These are phyloP conservation scores for Agrochola circellaris DNA, from an alignment of 2,888 invertebrate genomes.

Conservation along the genomic window DNA sequence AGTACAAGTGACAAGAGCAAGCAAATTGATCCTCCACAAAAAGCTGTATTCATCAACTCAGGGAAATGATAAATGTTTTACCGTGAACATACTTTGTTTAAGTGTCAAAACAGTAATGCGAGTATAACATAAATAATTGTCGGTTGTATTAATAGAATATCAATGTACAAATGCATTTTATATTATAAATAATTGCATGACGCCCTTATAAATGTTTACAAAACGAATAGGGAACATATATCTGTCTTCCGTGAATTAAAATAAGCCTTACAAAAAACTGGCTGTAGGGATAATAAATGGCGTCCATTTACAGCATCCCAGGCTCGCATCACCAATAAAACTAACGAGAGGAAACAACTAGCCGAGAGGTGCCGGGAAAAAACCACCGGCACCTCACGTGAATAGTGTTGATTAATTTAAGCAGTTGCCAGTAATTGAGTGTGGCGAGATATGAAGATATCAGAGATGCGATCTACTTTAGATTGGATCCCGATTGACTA, in stretches of 20 bases:
- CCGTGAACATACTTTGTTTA: conserved; percentile 18
- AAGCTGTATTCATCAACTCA: conserved; percentile 29
- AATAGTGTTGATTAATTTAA: conserved; percentile 80
- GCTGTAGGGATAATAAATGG: conserved; percentile 51
- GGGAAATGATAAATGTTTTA: conserved; percentile 43
- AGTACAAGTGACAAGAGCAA: conserved; percentile 49
- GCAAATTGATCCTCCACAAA: conserved; percentile 35
- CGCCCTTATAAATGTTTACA: conserved; percentile 36
- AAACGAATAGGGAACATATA: conserved; percentile 25
- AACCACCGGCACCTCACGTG: conserved; percentile 63
- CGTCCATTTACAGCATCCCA: conserved; percentile 19
- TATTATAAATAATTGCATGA: conserved; percentile 26
- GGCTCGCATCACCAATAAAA: conserved; percentile 45
- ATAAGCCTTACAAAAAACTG: conserved; percentile 32
- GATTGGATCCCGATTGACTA: conserved; percentile 83
- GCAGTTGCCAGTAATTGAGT: conserved; percentile 75
- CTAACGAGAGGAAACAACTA: conserved; percentile 26
- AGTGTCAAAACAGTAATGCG: conserved; percentile 21
- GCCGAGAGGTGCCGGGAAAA: conserved; percentile 58
- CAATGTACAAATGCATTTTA: conserved; percentile 20
- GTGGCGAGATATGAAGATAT: conserved; percentile 83
- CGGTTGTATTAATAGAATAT: conserved; percentile 18
- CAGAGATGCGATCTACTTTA: conserved; percentile 79
- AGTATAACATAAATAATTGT: conserved; percentile 18
- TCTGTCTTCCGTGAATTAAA: conserved; percentile 29